These are phyloP conservation scores for Dendrocincla fuliginosa DNA, from an alignment of 2,797 vertebrate genomes.

Conservation along the genomic window DNA sequence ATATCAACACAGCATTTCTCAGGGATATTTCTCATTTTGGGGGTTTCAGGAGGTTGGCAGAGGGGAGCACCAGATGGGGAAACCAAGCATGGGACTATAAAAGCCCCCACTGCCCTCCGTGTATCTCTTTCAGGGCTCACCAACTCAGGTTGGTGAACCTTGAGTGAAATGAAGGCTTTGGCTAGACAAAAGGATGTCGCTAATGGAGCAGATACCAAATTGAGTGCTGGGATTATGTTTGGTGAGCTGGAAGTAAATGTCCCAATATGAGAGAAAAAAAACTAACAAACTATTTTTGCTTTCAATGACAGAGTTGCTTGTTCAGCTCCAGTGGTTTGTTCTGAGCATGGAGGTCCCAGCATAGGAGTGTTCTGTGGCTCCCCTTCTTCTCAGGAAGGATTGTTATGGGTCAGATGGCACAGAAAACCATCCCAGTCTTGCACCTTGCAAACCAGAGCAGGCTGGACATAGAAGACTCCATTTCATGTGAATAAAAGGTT, in stretches of 20 bases:
- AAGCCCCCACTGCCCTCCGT: neutral
- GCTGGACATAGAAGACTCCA: neutral
- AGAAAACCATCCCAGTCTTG: neutral
- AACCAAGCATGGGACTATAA: neutral
- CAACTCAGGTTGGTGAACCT: neutral
- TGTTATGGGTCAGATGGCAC: neutral
- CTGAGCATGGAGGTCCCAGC: neutral
- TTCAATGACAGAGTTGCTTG: neutral
- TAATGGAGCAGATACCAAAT: neutral
- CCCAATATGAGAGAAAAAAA: neutral
- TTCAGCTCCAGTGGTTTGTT: neutral
- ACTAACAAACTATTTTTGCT: neutral
- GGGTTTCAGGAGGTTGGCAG: neutral
- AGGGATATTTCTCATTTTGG: neutral
- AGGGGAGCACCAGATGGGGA: neutral
- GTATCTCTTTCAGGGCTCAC: neutral
- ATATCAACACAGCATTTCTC: neutral
- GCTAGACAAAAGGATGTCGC: neutral
- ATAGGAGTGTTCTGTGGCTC: neutral
- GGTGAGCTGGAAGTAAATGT: neutral
- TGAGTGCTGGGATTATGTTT: neutral
- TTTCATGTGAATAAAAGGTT: neutral
- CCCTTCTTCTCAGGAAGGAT: neutral
- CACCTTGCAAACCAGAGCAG: neutral
- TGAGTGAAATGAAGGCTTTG: neutral